phyloP scores from a whole-genome alignment of 2,113 vertebrate species.

The Thymallus thymallus region DNA sequence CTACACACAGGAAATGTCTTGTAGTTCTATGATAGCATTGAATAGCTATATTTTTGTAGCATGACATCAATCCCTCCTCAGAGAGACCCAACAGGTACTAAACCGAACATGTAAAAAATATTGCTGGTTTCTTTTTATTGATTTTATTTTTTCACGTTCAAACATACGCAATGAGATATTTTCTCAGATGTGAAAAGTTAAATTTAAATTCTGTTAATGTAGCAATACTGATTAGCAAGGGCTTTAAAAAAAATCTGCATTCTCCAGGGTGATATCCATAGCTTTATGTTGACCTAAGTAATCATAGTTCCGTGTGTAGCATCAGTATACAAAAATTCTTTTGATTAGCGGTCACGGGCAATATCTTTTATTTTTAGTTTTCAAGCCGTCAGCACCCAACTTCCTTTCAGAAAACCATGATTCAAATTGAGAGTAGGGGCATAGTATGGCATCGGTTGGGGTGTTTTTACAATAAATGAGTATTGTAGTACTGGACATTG shows the following conservation, averaged over 20 bases:
- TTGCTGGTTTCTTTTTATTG: constrained; percentile 33
- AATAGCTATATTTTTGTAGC: constrained; percentile 74
- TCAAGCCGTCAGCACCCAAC: constrained; percentile 26
- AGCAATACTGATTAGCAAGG: constrained; percentile 82
- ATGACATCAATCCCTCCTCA: constrained; percentile 72
- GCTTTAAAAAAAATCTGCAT: constrained; percentile 68
- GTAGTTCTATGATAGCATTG: constrained; percentile 63
- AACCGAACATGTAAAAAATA: constrained; percentile 51
- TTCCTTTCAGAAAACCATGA: constrained; percentile 17
- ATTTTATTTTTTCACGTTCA: constrained; percentile 27
- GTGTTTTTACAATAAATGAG: too few species aligned
- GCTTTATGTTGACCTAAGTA: constrained; percentile 65
- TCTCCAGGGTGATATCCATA: constrained; percentile 53
- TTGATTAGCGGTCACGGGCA: neutral
- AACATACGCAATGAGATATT: constrained; percentile 27
- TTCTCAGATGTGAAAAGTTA: constrained; percentile 49
- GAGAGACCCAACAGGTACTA: constrained; percentile 61
- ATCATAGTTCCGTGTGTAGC: constrained; percentile 32
- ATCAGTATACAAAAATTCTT: neutral
- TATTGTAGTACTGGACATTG: constrained; percentile 34
- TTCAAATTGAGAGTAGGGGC: neutral
- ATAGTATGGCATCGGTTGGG: constrained; percentile 9
- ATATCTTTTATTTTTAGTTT: constrained; percentile 12
- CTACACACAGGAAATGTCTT: constrained; percentile 62
- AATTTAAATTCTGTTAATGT: constrained; percentile 73